A percentile compares a stretch with the other conserved stretches of the same genome.
Evolutionary conservation across 2,113 vertebrate species (phyloP).

Genomic region (Trematocara macrostoma): DNA sequence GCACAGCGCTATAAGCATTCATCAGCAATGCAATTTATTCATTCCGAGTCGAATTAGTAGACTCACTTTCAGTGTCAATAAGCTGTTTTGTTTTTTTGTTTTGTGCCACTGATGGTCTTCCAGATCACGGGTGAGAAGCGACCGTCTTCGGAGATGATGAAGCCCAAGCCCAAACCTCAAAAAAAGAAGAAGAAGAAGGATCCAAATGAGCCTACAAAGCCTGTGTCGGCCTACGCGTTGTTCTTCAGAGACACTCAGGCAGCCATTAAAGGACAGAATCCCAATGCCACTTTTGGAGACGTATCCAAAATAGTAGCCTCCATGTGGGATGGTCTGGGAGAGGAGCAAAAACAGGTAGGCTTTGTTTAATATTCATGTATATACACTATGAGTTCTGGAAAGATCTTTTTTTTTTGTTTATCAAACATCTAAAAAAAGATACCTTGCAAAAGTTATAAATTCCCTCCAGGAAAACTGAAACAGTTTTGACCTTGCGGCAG

Average conservation of each 20-base stretch:
- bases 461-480: background rate
- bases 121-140: constrained; percentile 92
- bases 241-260: constrained; percentile 99
- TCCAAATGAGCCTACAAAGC: constrained; percentile 96
- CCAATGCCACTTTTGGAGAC: constrained; percentile 94
- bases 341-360: constrained; percentile 91
- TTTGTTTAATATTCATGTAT: background rate
- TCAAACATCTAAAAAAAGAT: background rate
- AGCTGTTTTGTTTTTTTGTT: constrained; percentile 2
- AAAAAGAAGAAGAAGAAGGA: constrained; percentile 99
- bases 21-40: background rate
- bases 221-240: constrained; percentile 93
- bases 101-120: constrained; percentile 37
- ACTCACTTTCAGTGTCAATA: constrained; percentile 22
- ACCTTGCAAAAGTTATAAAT: background rate
- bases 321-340: constrained; percentile 97
- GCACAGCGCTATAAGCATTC: background rate
- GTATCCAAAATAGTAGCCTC: constrained; percentile 98
- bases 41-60: background rate
- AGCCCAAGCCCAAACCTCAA: constrained; percentile 94
- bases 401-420: rapidly evolving
- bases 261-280: constrained; percentile 96
- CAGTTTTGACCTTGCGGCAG: background rate
- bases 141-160: constrained; percentile 89
- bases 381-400: background rate